Evolutionary conservation across 2,888 invertebrate species (phyloP).

Genomic region (Drosophila sordidula): DNA sequence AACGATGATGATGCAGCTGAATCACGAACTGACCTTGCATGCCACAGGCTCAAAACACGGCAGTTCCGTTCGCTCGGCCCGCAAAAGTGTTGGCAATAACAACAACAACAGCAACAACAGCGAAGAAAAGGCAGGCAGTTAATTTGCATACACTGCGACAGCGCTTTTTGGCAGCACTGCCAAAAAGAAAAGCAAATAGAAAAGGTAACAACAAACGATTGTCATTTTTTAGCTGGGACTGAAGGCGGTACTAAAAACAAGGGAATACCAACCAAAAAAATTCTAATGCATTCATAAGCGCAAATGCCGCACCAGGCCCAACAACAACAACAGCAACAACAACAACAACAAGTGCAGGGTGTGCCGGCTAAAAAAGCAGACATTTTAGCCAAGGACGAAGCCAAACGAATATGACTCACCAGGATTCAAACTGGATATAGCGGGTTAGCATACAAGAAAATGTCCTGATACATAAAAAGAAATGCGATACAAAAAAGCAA

Average conservation of each 20-base stretch:
- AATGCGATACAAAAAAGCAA: no score
- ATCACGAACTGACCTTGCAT: constrained; percentile 59
- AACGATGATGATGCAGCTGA: constrained; percentile 49
- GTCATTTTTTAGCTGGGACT: constrained; percentile 10
- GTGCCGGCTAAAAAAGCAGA: constrained; percentile 14
- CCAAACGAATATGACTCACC: constrained; percentile 19
- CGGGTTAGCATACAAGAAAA: not conserved
- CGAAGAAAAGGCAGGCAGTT: constrained; percentile 42
- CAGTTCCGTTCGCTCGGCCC: constrained; percentile 35
- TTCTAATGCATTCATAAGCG: constrained; percentile 25
- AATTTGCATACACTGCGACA: constrained; percentile 66
- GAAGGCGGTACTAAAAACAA: constrained; percentile 6
- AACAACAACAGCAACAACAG: constrained; percentile 23
- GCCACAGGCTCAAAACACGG: constrained; percentile 33
- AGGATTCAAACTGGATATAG: constrained; percentile 5
- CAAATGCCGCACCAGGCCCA: constrained; percentile 4
- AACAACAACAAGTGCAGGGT: constrained; percentile 19
- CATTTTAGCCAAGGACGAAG: constrained; percentile 27
- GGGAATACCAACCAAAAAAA: constrained; percentile 16
- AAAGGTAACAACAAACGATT: constrained; percentile 11
- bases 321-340: not conserved
- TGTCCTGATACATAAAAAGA: not conserved
- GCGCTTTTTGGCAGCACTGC: constrained; percentile 49
- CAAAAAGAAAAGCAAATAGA: constrained; percentile 20
- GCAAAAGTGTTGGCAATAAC: constrained; percentile 52